phyloP scores from a whole-genome alignment of 2,113 vertebrate genomes.

The Piprites chloris region DNA sequence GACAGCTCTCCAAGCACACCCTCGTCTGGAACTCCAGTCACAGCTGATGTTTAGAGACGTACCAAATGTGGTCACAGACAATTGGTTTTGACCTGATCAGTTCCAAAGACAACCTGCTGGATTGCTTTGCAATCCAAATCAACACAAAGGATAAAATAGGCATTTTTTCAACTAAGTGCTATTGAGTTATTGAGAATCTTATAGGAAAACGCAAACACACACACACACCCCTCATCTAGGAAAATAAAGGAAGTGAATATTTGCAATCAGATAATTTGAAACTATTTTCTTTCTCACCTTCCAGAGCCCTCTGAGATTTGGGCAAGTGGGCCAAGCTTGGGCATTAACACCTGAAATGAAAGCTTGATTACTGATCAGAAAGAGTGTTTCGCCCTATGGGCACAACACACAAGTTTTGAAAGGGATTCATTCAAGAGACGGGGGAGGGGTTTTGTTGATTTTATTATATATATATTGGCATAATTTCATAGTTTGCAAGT shows the following conservation, averaged over 20 bases:
- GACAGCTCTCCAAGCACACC: not conserved
- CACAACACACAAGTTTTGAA: not conserved
- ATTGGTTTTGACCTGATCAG: not conserved
- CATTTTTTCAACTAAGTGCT: not conserved
- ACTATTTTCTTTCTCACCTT: not conserved
- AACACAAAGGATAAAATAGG: not conserved
- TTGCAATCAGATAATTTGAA: not conserved
- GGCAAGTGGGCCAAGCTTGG: not conserved
- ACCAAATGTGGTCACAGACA: not conserved
- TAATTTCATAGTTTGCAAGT: not conserved
- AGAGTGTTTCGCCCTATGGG: not conserved
- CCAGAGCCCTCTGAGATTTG: not conserved
- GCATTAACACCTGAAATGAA: not conserved
- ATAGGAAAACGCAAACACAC: not conserved
- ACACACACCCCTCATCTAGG: not conserved
- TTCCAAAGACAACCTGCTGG: not conserved
- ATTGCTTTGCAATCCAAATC: not conserved
- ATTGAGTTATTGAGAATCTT: not conserved
- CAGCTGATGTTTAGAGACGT: not conserved
- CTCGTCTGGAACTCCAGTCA: not conserved
- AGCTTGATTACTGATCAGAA: not conserved
- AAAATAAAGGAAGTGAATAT: not conserved
- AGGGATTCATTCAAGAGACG: not conserved
- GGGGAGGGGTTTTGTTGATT: not conserved
- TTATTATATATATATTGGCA: not conserved